Percentiles rank a stretch among this genome's conserved stretches.
Evolutionary conservation across 2,888 invertebrate species (phyloP).

Genomic region (Sarcophaga variegata): DNA sequence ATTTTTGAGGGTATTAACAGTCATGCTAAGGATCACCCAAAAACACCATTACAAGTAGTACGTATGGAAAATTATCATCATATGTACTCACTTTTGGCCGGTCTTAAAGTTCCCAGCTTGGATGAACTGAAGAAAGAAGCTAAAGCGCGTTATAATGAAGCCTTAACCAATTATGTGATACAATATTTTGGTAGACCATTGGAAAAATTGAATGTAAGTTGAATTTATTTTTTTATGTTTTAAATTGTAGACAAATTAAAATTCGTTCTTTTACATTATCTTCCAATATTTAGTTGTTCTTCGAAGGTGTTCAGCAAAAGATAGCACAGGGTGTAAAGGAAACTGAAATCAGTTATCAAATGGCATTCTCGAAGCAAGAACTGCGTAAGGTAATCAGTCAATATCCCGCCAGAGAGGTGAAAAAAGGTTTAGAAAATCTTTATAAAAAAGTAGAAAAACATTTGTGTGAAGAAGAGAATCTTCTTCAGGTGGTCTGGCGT

Average conservation of each 20-base stretch:
- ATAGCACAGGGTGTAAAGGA: constrained; percentile 97
- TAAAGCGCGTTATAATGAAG: constrained; percentile 94
- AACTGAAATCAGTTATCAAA: constrained; percentile 98
- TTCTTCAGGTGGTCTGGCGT: constrained; percentile 98
- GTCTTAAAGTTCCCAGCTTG: constrained; percentile 94
- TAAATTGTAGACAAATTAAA: background rate
- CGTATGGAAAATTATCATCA: constrained; percentile 99
- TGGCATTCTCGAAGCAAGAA: constrained; percentile 98
- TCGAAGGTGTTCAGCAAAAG: constrained; percentile 97
- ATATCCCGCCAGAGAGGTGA: constrained; percentile 96
- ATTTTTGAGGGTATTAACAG: constrained; percentile 92
- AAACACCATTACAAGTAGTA: constrained; percentile 95
- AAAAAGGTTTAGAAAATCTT: constrained; percentile 94
- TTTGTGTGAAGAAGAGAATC: constrained; percentile 95
- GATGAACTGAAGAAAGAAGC: constrained; percentile 95
- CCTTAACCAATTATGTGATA: constrained; percentile 94
- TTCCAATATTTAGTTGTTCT: constrained; percentile 88
- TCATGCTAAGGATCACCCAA: constrained; percentile 92
- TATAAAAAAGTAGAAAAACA: constrained; percentile 99
- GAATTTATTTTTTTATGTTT: background rate
- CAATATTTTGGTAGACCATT: constrained; percentile 96
- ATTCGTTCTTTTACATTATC: constrained; percentile 9
- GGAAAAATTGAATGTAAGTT: constrained; percentile 92
- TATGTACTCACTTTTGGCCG: constrained; percentile 92
- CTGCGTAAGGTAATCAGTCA: constrained; percentile 95